Conservation (phyloP, 2,888 invertebrate species). For the Drosophila rubida region DNA sequence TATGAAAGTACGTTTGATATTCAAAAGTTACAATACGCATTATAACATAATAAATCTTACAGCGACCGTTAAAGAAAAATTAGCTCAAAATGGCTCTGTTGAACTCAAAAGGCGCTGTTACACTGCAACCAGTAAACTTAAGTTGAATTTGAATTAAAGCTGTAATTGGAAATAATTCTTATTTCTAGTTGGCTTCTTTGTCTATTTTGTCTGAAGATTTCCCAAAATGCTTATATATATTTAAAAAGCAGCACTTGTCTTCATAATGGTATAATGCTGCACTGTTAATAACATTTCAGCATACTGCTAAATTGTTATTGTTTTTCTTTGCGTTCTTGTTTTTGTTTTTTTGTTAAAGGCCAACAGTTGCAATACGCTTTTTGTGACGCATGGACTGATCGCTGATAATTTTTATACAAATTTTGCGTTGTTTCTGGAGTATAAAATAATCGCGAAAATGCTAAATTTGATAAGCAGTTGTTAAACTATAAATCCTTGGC, state of each 20-base stretch:
- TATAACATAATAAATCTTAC: not conserved
- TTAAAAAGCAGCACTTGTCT: not conserved
- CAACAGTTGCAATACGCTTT: not conserved
- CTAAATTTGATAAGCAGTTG: not conserved
- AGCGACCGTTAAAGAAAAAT: not conserved
- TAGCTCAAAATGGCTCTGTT: not conserved
- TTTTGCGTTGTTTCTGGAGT: not conserved
- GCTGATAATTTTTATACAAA: slow-evolving; percentile 4
- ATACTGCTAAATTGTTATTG: slow-evolving; percentile 13
- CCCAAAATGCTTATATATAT: not conserved
- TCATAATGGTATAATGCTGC: not conserved
- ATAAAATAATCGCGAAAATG: not conserved
- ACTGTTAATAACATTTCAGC: slow-evolving; percentile 16
- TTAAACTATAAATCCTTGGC: not conserved
- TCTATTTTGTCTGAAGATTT: too few relatives aligned
- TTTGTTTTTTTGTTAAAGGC: slow-evolving; percentile 1
- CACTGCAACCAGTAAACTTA: not conserved
- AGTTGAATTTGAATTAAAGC: not conserved
- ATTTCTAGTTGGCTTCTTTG: too few relatives aligned
- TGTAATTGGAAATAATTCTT: not conserved
- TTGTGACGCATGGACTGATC: slow-evolving; percentile 10
- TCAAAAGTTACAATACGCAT: not conserved
- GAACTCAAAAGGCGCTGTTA: slow-evolving; percentile 3
- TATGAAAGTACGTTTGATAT: too few relatives aligned
- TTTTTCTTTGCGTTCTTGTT: not conserved